Conservation (phyloP, 2,113 vertebrate genomes). For the Hippotragus niger region DNA sequence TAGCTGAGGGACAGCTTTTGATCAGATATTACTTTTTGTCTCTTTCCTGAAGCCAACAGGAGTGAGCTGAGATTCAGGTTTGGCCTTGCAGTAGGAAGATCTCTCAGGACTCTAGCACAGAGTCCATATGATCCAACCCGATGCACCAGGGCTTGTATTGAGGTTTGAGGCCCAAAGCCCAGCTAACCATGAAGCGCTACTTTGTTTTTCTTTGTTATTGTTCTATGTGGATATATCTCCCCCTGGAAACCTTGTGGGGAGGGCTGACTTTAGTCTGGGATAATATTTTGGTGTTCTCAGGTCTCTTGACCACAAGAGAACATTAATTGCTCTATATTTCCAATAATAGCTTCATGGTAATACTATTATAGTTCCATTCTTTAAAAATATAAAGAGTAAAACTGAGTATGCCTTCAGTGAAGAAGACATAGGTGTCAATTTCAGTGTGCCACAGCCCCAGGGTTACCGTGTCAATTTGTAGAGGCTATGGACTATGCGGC, state of each 20-base stretch:
- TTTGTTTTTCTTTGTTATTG: slow-evolving; percentile 12
- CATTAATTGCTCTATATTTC: background rate
- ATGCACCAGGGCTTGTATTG: background rate
- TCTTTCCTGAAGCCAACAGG: background rate
- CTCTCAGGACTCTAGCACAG: background rate
- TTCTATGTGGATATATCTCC: background rate
- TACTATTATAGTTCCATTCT: background rate
- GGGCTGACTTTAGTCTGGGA: background rate
- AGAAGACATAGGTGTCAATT: background rate
- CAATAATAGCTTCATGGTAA: slow-evolving; percentile 11
- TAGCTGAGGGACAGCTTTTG: background rate
- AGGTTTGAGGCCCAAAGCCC: background rate
- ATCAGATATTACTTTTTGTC: background rate
- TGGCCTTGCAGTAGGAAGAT: background rate
- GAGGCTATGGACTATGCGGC: background rate
- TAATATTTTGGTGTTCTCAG: background rate
- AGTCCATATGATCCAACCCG: background rate
- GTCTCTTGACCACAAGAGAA: background rate
- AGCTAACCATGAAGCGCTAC: background rate
- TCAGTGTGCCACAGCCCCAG: background rate
- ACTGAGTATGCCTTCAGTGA: background rate
- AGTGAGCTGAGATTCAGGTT: background rate
- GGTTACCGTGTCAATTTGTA: background rate
- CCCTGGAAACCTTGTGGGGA: background rate
- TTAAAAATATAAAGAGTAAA: slow-evolving; percentile 12